Conservation (phyloP, 2,888 invertebrate species). For the Gastracanthus pulcherrimus region DNA sequence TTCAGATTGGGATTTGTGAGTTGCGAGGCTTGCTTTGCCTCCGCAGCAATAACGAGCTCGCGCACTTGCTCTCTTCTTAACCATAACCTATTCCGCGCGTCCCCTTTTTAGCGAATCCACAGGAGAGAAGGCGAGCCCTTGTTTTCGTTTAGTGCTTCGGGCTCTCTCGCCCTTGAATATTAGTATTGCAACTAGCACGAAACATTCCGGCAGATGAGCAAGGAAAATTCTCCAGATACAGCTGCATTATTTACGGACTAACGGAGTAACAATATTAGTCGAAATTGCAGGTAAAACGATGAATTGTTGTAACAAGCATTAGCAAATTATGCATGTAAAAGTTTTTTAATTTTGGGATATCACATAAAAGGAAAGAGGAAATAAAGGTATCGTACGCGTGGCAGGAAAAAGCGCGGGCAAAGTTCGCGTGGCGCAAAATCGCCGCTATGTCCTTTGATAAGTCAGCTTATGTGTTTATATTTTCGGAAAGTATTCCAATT, state of each 20-base stretch:
- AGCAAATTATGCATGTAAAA: neutral
- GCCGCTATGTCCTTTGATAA: neutral
- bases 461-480: neutral
- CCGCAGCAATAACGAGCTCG: conserved; percentile 70
- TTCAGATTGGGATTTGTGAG: conserved; percentile 75
- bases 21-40: conserved; percentile 65
- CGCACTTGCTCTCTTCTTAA: conserved; percentile 29
- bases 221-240: neutral
- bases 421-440: conserved; percentile 3
- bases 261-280: neutral
- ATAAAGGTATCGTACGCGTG: neutral
- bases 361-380: neutral
- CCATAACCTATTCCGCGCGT: conserved; percentile 50
- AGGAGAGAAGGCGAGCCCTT: conserved; percentile 56
- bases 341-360: neutral
- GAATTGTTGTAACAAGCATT: neutral
- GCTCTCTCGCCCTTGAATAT: conserved; percentile 18
- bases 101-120: conserved; percentile 45
- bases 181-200: neutral
- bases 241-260: neutral
- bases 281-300: neutral
- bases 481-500: conserved; percentile 30
- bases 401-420: neutral
- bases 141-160: conserved; percentile 69
- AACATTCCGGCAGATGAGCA: neutral